Evolutionary conservation across 92 coral and sea anemone genomes (phyloP), one percentile per base, ranked within the genome.

Genomic region (Siderastrea radians): DNA sequence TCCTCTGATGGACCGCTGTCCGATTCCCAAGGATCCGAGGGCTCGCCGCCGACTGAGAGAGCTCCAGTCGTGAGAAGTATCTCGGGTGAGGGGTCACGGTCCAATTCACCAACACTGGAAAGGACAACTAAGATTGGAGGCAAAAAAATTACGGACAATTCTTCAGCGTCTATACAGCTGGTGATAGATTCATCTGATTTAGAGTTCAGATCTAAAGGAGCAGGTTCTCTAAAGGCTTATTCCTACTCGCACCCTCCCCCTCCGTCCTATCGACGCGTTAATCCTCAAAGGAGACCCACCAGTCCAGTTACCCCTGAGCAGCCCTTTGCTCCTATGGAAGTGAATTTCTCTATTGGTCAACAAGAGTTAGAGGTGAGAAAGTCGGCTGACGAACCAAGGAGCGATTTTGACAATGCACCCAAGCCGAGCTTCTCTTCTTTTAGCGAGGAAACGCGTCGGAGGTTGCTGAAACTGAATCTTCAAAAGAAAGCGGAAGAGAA

Each of bases 181-280:
- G 62, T 86, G 65, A 44, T 81, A 7, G 96, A 90, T 44, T 15
- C 88, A 51, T 74, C 82, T 43, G 95, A 88, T n/a, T 75, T 65
- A 38, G 98, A 95, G 53, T 75, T 84, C 44, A 88, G 88, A 78
- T 17, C 87, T 2, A 85, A 93, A 74, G 98, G 96, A 10, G 83
- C 86, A 48, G 90, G 92, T 13, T 94, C 96, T 13, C 64, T 93
- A 69, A 93, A 94, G 88, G 99, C 99, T 43, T 98, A 98, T 80
- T 96, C 98, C 2, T 98, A 95, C 81, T 95, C 99, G 77, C 98
- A 91, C 47, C 99, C 99, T 43, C 99, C 99, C 10, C 99, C 99
- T 58, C 99, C 99, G 55, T 95, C 98, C 1, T 98, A 98, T 83
- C 96, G 98, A 11, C 94, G 90, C 52, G 87, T 82, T 16, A 92